Evolutionary conservation across 2,888 invertebrate genomes (phyloP).

Genomic region (Xestia sexstrigata): DNA sequence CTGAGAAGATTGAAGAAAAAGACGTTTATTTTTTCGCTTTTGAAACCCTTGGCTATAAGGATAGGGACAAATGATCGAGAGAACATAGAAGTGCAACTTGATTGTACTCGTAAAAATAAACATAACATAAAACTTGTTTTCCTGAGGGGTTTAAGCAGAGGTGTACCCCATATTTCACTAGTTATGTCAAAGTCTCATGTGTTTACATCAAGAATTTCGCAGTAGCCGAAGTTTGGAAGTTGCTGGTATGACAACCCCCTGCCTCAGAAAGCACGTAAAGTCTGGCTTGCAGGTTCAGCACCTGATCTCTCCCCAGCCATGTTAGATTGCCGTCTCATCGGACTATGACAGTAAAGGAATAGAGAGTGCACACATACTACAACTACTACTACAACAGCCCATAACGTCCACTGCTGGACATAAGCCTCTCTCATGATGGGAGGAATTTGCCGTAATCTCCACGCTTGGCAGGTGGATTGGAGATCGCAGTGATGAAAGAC

Average conservation of each 20-base stretch:
- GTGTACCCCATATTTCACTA: background rate
- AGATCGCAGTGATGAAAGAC: no score
- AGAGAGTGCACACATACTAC: no score
- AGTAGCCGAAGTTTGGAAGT: background rate
- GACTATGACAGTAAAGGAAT: background rate
- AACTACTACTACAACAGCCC: no score
- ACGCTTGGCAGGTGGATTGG: no score
- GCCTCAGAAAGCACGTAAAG: background rate
- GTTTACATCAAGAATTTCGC: background rate
- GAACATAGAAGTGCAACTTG: conserved; percentile 14
- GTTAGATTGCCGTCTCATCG: no score
- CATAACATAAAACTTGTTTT: background rate
- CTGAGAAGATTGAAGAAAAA: conserved; percentile 50
- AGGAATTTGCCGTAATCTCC: no score
- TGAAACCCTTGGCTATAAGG: background rate
- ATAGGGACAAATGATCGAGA: background rate
- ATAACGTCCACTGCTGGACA: no score
- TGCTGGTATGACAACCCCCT: background rate
- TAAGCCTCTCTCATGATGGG: no score
- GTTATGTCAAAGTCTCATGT: background rate
- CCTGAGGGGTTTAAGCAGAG: background rate
- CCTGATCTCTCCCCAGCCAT: background rate
- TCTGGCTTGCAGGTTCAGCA: background rate
- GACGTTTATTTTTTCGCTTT: conserved; percentile 29
- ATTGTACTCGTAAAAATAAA: background rate